Evolutionary conservation across 37 sponge, comb jelly and placozoan species (phyloP).

Genomic region (Ianthella basta): DNA sequence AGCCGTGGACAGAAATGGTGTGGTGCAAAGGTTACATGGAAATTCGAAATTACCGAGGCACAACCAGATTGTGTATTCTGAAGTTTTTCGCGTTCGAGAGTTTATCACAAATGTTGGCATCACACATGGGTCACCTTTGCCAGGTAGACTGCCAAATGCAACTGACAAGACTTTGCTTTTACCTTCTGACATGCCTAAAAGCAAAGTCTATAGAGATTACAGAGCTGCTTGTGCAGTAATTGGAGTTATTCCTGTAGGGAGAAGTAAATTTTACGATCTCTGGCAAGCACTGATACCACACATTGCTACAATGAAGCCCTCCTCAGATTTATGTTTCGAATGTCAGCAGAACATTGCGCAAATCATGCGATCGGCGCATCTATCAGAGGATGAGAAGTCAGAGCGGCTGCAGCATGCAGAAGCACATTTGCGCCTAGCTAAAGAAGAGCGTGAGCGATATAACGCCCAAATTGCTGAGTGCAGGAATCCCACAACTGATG

Average conservation of each 20-base stretch:
- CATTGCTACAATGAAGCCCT: slow-evolving; percentile 28
- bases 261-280: slow-evolving; percentile 16
- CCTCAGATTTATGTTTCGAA: slow-evolving; percentile 29
- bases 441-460: neutral
- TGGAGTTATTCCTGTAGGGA: no score
- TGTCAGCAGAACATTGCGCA: slow-evolving; percentile 24
- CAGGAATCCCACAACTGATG: no score
- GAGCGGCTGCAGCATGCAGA: neutral
- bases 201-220: no score
- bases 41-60: neutral
- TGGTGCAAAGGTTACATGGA: neutral
- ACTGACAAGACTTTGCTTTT: no score
- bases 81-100: neutral
- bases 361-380: neutral
- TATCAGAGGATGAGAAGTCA: slow-evolving; percentile 24
- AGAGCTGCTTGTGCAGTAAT: no score
- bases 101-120: neutral
- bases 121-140: no score
- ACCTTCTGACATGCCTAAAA: no score
- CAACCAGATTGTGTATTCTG: neutral
- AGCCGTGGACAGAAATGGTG: neutral
- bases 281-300: neutral
- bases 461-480: neutral
- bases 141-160: no score
- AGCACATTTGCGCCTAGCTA: slow-evolving; percentile 8